Evolutionary conservation across 1,140 invertebrate genomes (phyloP).

Genomic region (Chrysoperla carnea): DNA sequence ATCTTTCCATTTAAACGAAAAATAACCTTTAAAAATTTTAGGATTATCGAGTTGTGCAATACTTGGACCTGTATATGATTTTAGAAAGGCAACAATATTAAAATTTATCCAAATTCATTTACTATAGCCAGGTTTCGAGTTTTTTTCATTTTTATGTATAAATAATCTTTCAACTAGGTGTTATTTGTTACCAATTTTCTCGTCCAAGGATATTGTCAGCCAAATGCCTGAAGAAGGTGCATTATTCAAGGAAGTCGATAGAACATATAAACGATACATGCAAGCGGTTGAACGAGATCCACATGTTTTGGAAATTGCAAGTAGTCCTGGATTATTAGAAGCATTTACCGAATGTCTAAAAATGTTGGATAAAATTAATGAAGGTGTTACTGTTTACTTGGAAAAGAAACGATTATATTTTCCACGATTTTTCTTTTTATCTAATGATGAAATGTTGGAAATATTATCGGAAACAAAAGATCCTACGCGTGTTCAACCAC

Average conservation of each 20-base stretch:
- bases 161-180: no score
- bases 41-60: no score
- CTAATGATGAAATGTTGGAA: constrained; percentile 89
- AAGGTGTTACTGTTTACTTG: constrained; percentile 76
- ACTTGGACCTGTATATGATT: no score
- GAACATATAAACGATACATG: constrained; percentile 68
- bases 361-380: constrained; percentile 65
- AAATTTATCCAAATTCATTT: no score
- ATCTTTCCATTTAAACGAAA: no score
- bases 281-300: constrained; percentile 48
- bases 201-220: constrained; percentile 79
- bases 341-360: constrained; percentile 51
- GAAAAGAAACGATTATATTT: constrained; percentile 86
- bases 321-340: constrained; percentile 53
- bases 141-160: no score
- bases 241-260: constrained; percentile 56
- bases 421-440: constrained; percentile 86
- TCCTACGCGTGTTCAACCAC: constrained; percentile 70
- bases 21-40: no score
- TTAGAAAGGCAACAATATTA: no score
- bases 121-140: no score
- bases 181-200: constrained; percentile 83
- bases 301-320: constrained; percentile 54
- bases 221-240: constrained; percentile 85
- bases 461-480: constrained; percentile 88